phyloP scores from a whole-genome alignment of 1,140 invertebrate genomes.

The Gonatopus flavifemur region DNA sequence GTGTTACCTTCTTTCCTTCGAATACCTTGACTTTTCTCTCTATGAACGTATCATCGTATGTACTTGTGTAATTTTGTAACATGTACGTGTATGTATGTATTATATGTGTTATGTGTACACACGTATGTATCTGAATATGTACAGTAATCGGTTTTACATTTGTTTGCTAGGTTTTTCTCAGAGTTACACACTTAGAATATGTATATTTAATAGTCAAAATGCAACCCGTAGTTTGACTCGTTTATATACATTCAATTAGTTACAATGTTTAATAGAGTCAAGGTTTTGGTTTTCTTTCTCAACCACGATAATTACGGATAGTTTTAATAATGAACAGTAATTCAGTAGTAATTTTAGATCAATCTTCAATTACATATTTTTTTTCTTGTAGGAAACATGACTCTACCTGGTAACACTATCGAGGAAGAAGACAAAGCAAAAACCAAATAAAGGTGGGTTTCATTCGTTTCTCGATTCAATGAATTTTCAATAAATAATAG shows the following conservation, averaged over 20 bases:
- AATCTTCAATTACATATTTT: constrained; percentile 25
- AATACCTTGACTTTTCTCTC: neutral
- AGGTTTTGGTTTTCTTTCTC: too few species aligned
- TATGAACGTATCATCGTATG: constrained; percentile 5
- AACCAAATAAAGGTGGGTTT: too few species aligned
- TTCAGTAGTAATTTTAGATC: constrained; percentile 22
- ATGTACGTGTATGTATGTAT: constrained; percentile 10
- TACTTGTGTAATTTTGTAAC: neutral
- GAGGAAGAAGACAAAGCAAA: constrained; percentile 2
- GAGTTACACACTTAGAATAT: constrained; percentile 24
- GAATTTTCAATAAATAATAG: too few species aligned
- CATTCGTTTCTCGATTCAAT: too few species aligned
- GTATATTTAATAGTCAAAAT: constrained; percentile 31
- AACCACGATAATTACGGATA: constrained; percentile 31
- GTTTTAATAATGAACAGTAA: constrained; percentile 27
- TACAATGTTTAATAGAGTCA: constrained; percentile 23
- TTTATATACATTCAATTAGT: constrained; percentile 28
- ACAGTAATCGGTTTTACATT: constrained; percentile 19
- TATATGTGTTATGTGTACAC: constrained; percentile 9
- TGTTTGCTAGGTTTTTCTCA: constrained; percentile 15
- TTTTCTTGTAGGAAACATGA: constrained; percentile 24
- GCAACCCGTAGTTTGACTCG: constrained; percentile 30
- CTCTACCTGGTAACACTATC: constrained; percentile 30
- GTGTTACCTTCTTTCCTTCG: too few species aligned
- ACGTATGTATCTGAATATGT: constrained; percentile 23